Evolutionary conservation across 2,113 vertebrate species (phyloP), one percentile per base, ranked within the genome.

Genomic region (Lates calcarifer): DNA sequence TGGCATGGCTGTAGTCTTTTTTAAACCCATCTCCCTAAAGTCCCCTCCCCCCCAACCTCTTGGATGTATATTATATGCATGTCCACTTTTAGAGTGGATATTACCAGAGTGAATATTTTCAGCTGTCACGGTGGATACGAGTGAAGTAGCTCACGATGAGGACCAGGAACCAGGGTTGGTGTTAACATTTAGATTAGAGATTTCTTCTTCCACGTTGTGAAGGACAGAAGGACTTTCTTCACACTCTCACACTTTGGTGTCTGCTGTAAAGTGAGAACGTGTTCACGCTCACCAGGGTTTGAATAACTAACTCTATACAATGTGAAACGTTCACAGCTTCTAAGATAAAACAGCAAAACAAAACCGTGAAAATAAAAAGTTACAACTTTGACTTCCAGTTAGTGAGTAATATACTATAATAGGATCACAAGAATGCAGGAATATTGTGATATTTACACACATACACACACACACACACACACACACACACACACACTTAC

Each of bases 161-260:
- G 22, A 8, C 15, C n/a, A 15, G 13, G 13, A 41, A 62, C 6
- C 31, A 74, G 0, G 26, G 13, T 28, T 31, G 41, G n/a, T 0
- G 12, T 63, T 37, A 45, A n/a, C n/a, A n/a, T n/a, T n/a, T n/a
- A n/a, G n/a, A n/a, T n/a, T 60, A 33, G 13, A 24, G 18, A 33
- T 24, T 57, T 49, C 6, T 41, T 28, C 64, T 26, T 53, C 37
- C 53, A 35, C 51, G 10, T 28, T 75, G 67, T 7, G 3, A 77
- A 26, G 49, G 6, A 80, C 79, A 85, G 71, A 77, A 18, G 43
- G 66, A 4, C 24, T 78, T 61, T 70, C 67, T 70, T 84, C 61
- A 70, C 68, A 39, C 82, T 73, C 49, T 78, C 87, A 78, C 61
- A 73, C 45, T 43, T 65, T 15, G 65, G 45, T 65, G 14, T 56